phyloP scores from a whole-genome alignment of 2,888 invertebrate genomes.

The Calliopum simillimum region DNA sequence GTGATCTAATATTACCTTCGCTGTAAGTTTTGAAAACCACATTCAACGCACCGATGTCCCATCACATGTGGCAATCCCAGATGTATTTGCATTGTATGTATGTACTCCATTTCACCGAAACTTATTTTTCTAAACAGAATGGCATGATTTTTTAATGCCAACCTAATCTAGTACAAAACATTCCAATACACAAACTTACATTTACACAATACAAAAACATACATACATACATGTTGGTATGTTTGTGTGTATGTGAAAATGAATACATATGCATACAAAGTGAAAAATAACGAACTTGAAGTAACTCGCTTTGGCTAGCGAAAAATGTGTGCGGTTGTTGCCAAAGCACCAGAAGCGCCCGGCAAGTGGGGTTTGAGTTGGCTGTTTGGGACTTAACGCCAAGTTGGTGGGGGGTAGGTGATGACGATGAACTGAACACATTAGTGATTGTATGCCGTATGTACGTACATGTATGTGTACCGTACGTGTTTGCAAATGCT shows the following conservation, averaged over 20 bases:
- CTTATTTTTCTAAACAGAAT: no score
- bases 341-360: background rate
- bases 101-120: no score
- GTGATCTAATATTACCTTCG: no score
- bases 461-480: background rate
- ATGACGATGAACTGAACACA: slow-evolving; percentile 7
- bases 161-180: no score
- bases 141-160: no score
- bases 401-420: background rate
- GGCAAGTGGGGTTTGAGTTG: background rate
- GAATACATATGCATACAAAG: background rate
- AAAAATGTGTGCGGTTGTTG: slow-evolving; percentile 12
- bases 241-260: no score
- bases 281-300: slow-evolving; percentile 30
- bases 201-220: background rate
- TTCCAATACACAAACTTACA: background rate
- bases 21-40: no score
- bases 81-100: no score
- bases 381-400: background rate
- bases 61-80: no score
- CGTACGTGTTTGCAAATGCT: slow-evolving; percentile 2
- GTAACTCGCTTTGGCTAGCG: slow-evolving; percentile 11
- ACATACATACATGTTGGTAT: background rate
- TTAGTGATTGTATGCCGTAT: slow-evolving; percentile 19
- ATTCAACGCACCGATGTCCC: no score